These are phyloP conservation scores for Melanerpes aurifrons DNA, from an alignment of 2,113 vertebrate species.

Conservation along the genomic window DNA sequence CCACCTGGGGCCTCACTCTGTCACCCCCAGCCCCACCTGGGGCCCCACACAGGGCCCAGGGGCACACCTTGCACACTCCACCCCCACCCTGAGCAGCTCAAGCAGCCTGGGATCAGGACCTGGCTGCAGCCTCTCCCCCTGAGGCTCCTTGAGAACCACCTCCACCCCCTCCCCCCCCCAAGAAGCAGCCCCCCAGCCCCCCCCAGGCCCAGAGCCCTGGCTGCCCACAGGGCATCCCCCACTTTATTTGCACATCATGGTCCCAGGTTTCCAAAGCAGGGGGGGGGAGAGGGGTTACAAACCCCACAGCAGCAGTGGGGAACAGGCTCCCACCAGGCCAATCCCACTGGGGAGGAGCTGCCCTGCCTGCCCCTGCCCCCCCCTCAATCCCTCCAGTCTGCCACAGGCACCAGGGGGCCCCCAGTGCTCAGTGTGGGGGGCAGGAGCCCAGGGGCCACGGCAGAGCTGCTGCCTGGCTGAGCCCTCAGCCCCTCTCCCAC, in stretches of 20 bases:
- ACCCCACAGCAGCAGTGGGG: rapidly evolving
- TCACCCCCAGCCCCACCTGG: too few relatives aligned
- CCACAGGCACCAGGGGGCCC: too few relatives aligned
- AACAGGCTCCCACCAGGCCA: background rate
- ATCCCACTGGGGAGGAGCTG: background rate
- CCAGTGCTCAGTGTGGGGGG: rapidly evolving
- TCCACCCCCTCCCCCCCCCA: too few relatives aligned
- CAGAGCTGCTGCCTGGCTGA: too few relatives aligned
- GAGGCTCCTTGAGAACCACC: too few relatives aligned
- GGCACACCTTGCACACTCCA: too few relatives aligned
- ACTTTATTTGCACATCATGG: background rate
- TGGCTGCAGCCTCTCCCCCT: too few relatives aligned
- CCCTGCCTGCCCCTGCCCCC: background rate
- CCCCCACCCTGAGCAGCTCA: too few relatives aligned
- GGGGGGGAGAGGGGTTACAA: background rate
- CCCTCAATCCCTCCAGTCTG: background rate
- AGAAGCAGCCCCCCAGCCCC: background rate
- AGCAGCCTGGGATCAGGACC: too few relatives aligned
- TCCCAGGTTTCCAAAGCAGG: background rate
- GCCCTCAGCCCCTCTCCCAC: too few relatives aligned
- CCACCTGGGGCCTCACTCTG: too few relatives aligned
- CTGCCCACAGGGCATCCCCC: background rate
- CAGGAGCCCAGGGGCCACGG: background rate
- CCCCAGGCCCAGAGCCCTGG: background rate
- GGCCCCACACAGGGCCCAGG: too few relatives aligned